These are phyloP conservation scores for Archilochus colubris DNA, from an alignment of 2,113 vertebrate genomes.

Conservation along the genomic window DNA sequence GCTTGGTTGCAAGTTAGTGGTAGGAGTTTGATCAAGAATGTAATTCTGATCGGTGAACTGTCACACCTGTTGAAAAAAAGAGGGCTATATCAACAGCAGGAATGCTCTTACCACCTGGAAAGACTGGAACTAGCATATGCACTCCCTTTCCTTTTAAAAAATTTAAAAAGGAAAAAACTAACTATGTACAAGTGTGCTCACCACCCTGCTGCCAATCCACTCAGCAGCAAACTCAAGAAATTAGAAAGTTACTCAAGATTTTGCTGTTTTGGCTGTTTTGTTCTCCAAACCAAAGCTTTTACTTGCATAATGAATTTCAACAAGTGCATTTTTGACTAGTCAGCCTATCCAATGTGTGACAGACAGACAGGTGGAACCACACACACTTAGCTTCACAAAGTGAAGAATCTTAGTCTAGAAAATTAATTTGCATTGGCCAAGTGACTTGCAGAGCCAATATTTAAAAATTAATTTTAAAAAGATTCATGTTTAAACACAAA, in stretches of 20 bases:
- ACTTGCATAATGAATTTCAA: neutral
- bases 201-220: slow-evolving; percentile 26
- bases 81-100: slow-evolving; percentile 71
- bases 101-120: slow-evolving; percentile 59
- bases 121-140: slow-evolving; percentile 39
- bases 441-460: neutral
- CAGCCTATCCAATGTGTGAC: neutral
- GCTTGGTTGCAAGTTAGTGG: slow-evolving; percentile 74
- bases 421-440: neutral
- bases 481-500: neutral
- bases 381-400: neutral
- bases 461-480: neutral
- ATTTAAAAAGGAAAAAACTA: neutral
- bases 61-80: slow-evolving; percentile 76
- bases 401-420: neutral
- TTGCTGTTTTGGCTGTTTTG: neutral
- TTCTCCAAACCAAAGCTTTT: neutral
- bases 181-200: neutral
- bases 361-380: neutral
- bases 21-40: slow-evolving; percentile 77
- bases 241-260: neutral
- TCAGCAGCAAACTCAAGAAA: neutral
- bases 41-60: slow-evolving; percentile 74
- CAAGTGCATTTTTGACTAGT: neutral
- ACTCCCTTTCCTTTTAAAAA: neutral